Conservation (phyloP, 2,113 vertebrate genomes). For the Verasper variegatus region DNA sequence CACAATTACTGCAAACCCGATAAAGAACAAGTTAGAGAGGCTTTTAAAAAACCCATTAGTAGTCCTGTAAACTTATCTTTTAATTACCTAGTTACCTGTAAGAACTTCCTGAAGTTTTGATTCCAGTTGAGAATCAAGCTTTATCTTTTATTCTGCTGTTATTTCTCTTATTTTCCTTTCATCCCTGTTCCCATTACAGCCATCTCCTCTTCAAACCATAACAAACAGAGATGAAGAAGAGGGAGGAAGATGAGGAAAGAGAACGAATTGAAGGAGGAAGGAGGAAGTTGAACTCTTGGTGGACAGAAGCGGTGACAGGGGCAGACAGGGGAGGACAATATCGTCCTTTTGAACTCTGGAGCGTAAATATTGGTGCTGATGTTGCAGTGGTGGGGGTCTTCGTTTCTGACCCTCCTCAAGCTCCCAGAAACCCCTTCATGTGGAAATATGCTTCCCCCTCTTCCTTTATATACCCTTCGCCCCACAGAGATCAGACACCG, state of each 20-base stretch:
- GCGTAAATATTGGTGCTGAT: constrained; percentile 70
- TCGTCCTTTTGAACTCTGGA: constrained; percentile 59
- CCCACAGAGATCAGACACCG: constrained; percentile 54
- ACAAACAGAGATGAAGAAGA: not conserved
- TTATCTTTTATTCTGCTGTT: constrained; percentile 8
- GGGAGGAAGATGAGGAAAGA: no score
- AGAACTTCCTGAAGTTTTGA: constrained; percentile 36
- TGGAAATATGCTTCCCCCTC: constrained; percentile 51
- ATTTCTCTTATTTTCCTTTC: not conserved
- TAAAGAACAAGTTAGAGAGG: constrained; percentile 59
- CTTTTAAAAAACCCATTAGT: constrained; percentile 53
- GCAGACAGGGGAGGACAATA: constrained; percentile 32
- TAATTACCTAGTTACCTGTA: constrained; percentile 67
- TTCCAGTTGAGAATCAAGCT: constrained; percentile 24
- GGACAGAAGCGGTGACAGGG: constrained; percentile 21
- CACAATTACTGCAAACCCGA: constrained; percentile 76
- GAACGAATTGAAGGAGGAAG: not conserved
- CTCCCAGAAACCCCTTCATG: constrained; percentile 55
- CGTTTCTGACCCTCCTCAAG: constrained; percentile 55
- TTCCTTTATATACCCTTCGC: constrained; percentile 25
- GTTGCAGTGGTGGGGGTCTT: constrained; percentile 52
- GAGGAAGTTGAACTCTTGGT: constrained; percentile 43
- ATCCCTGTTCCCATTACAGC: not conserved
- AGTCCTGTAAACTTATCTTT: constrained; percentile 72
- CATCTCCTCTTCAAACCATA: not conserved